A percentile compares a stretch with the other conserved stretches of the same genome.
Conservation (phyloP, 2,113 vertebrate genomes). For the Connochaetes taurinus region DNA sequence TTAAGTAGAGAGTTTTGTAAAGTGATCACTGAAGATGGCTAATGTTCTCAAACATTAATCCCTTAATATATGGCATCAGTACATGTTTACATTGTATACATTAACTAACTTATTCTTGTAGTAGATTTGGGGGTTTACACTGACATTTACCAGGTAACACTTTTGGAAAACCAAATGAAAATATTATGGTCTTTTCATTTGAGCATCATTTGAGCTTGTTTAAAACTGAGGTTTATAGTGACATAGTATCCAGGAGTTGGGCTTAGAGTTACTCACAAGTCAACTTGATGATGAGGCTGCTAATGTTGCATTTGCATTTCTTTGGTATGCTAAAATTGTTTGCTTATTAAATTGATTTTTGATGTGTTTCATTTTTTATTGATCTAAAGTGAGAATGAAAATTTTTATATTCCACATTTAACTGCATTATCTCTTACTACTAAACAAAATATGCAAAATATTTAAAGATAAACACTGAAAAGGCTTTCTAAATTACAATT, state of each 20-base stretch:
- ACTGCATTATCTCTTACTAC: constrained; percentile 74
- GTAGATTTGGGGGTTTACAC: neutral
- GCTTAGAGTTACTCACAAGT: constrained; percentile 66
- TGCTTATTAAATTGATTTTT: constrained; percentile 78
- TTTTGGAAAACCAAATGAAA: constrained; percentile 1
- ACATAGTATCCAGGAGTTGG: neutral
- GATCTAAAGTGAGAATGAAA: constrained; percentile 73
- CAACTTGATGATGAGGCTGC: constrained; percentile 56
- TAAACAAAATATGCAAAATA: constrained; percentile 55
- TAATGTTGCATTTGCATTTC: constrained; percentile 73
- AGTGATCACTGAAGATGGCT: neutral
- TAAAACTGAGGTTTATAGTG: neutral
- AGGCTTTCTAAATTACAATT: neutral
- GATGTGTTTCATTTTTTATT: constrained; percentile 80
- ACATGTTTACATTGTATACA: neutral
- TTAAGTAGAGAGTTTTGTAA: neutral
- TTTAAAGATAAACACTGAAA: constrained; percentile 59
- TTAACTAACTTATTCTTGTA: neutral
- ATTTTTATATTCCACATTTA: constrained; percentile 66
- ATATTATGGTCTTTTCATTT: neutral
- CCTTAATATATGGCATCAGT: neutral
- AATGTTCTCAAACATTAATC: neutral
- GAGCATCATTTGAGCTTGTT: neutral
- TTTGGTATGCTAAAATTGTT: constrained; percentile 75
- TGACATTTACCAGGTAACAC: neutral